phyloP scores from a whole-genome alignment of 1,140 invertebrate species.

The Camponotus pennsylvanicus region DNA sequence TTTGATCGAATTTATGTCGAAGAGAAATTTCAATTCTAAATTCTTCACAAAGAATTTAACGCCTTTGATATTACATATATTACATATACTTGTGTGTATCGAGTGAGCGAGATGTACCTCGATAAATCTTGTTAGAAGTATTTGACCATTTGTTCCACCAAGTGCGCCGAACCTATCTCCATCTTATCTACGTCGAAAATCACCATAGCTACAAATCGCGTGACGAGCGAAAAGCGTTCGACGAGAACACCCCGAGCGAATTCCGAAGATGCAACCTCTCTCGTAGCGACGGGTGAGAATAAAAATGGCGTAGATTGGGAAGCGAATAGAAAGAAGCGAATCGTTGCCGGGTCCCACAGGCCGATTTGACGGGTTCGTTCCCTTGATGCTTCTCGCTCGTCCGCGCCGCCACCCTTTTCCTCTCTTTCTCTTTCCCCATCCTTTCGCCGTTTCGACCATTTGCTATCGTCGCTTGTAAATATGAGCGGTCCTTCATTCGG shows the following conservation, averaged over 20 bases:
- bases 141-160: conserved; percentile 52
- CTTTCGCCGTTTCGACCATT: conserved; percentile 72
- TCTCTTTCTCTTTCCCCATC: neutral
- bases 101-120: neutral
- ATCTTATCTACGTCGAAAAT: conserved; percentile 55
- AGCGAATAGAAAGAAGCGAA: conserved; percentile 72
- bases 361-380: conserved; percentile 74
- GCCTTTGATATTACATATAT: neutral
- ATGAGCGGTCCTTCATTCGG: conserved; percentile 82
- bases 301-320: conserved; percentile 76
- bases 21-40: neutral
- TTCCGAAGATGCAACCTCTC: conserved; percentile 57
- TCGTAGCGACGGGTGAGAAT: conserved; percentile 59
- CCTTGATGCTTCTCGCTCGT: conserved; percentile 48
- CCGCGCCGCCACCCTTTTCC: neutral
- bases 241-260: conserved; percentile 66
- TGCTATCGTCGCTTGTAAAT: conserved; percentile 81
- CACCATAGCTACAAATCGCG: conserved; percentile 66
- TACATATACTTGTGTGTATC: neutral
- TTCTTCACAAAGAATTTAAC: neutral
- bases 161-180: conserved; percentile 38
- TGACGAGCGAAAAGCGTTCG: conserved; percentile 71
- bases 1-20: neutral
- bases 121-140: conserved; percentile 17
- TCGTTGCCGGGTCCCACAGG: conserved; percentile 71